Percentiles rank a stretch among this genome's conserved stretches.
Conservation (phyloP, 2,797 vertebrate species). For the Leuciscus waleckii region DNA sequence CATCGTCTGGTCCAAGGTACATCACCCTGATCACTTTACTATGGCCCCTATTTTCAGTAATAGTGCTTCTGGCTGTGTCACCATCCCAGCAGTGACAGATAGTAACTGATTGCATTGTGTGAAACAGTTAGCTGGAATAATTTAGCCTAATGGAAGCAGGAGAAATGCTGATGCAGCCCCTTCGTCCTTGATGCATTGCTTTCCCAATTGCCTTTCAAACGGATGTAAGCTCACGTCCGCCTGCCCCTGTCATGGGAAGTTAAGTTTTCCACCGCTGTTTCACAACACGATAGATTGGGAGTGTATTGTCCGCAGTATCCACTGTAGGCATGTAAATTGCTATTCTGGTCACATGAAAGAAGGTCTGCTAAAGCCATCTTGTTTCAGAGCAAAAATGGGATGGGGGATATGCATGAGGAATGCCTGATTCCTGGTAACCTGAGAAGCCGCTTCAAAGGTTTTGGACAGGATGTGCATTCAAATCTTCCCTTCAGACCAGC, state of each 20-base stretch:
- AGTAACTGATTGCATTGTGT: slow-evolving; percentile 37
- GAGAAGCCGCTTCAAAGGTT: slow-evolving; percentile 10
- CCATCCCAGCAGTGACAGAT: slow-evolving; percentile 47
- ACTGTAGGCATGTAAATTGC: slow-evolving; percentile 63
- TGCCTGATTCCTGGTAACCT: slow-evolving; percentile 32
- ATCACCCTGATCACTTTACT: slow-evolving; percentile 32
- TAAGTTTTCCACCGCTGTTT: slow-evolving; percentile 22
- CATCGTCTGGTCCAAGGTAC: slow-evolving; percentile 90
- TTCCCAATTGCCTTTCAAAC: slow-evolving; percentile 15
- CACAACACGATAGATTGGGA: slow-evolving; percentile 23
- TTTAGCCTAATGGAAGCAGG: slow-evolving; percentile 11
- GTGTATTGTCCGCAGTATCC: slow-evolving; percentile 54
- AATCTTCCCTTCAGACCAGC: background rate
- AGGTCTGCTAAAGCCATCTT: slow-evolving; percentile 73
- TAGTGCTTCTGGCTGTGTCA: slow-evolving; percentile 51
- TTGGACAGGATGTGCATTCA: slow-evolving; percentile 37
- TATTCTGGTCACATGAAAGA: slow-evolving; percentile 70
- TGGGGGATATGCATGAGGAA: slow-evolving; percentile 29
- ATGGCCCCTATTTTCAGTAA: slow-evolving; percentile 45
- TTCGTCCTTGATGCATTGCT: slow-evolving; percentile 26
- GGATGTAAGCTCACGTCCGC: slow-evolving; percentile 21
- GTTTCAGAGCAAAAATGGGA: slow-evolving; percentile 61
- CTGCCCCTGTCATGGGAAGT: background rate
- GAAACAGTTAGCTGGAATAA: slow-evolving; percentile 42
- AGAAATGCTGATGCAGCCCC: slow-evolving; percentile 42